phyloP scores from a whole-genome alignment of 2,113 vertebrate species.

The Typhlomys cinereus region DNA sequence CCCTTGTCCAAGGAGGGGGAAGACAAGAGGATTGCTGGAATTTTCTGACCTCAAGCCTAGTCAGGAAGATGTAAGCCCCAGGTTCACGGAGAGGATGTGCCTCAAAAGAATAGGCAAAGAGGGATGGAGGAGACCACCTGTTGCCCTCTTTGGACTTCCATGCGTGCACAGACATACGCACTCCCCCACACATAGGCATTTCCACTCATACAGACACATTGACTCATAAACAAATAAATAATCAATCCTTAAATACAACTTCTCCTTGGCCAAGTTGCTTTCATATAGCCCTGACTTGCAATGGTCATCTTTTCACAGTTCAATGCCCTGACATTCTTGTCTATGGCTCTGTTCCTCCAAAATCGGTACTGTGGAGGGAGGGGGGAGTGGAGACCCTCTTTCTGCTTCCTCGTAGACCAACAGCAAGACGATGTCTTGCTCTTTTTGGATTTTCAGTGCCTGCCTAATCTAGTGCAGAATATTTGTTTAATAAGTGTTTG shows the following conservation, averaged over 20 bases:
- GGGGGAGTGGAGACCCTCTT: background rate
- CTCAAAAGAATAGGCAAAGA: too few species aligned
- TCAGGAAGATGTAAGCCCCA: too few species aligned
- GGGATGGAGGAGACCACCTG: too few species aligned
- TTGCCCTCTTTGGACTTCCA: too few species aligned
- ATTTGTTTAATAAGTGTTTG: background rate
- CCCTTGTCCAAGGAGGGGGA: too few species aligned
- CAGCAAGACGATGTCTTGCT: background rate
- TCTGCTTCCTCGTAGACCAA: background rate
- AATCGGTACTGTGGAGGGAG: background rate
- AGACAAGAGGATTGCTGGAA: too few species aligned
- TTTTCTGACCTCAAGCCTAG: too few species aligned
- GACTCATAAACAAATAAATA: too few species aligned
- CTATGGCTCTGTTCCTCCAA: background rate
- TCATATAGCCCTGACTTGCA: background rate
- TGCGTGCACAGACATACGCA: too few species aligned
- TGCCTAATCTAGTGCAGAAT: background rate
- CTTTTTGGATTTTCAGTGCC: slow-evolving; percentile 14
- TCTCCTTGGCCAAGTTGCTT: background rate
- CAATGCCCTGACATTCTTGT: background rate
- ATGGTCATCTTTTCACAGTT: background rate
- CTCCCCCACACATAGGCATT: too few species aligned
- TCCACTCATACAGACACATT: too few species aligned
- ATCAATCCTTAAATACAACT: background rate
- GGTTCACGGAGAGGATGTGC: too few species aligned